Evolutionary conservation across 2,113 vertebrate genomes (phyloP).

Genomic region (Ptilorrhoa leucosticta): DNA sequence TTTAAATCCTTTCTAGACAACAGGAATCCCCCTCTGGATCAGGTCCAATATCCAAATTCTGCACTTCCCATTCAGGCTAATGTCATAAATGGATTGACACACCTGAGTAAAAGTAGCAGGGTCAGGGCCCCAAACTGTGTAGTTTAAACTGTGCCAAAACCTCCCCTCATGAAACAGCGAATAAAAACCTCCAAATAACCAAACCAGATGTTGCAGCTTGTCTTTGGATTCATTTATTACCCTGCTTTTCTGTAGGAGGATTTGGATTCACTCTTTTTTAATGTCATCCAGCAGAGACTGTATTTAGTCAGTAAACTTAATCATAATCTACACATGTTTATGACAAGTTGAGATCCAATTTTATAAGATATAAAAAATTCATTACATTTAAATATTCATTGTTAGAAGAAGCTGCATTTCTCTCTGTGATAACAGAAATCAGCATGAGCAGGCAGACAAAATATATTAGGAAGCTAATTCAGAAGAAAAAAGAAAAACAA

Average conservation of each 20-base stretch:
- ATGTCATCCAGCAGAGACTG: conserved; percentile 1
- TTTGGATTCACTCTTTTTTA: background rate
- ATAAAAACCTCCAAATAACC: background rate
- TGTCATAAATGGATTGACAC: background rate
- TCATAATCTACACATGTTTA: conserved; percentile 24
- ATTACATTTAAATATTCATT: conserved; percentile 61
- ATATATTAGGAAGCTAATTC: background rate
- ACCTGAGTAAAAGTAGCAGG: background rate
- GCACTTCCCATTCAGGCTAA: background rate
- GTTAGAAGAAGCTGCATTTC: background rate
- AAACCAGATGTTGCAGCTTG: background rate
- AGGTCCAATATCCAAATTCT: background rate
- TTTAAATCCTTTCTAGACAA: background rate
- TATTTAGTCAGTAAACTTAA: conserved; percentile 59
- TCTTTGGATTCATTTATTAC: background rate
- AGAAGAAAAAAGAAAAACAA: background rate
- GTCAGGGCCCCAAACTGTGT: background rate
- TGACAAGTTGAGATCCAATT: conserved; percentile 10
- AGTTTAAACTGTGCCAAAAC: background rate
- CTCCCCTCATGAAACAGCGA: background rate
- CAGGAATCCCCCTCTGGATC: background rate
- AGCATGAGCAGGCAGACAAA: background rate
- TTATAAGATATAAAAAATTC: conserved; percentile 26
- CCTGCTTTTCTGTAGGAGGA: background rate
- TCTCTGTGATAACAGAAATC: conserved; percentile 43